A percentile compares a stretch with the other conserved stretches of the same genome.
phyloP scores from a whole-genome alignment of 2,888 invertebrate species.

The Drosophila koepferae region DNA sequence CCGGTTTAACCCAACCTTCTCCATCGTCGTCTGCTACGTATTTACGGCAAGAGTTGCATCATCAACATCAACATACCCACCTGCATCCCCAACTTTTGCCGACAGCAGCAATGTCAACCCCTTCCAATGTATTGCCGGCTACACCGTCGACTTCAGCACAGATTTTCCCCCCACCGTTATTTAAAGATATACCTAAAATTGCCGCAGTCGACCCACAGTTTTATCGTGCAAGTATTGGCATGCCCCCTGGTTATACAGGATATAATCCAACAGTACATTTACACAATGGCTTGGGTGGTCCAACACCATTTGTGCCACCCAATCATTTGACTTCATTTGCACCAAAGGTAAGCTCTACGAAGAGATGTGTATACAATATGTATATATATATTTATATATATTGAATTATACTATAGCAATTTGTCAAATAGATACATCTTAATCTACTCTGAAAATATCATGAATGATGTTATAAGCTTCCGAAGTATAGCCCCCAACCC shows the following conservation, averaged over 20 bases:
- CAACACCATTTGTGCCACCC: constrained; percentile 95
- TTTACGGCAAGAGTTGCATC: constrained; percentile 94
- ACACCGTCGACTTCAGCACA: constrained; percentile 87
- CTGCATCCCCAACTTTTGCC: constrained; percentile 92
- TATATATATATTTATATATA: too few species aligned
- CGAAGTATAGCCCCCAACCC: too few species aligned
- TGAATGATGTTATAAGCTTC: too few species aligned
- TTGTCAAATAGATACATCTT: too few species aligned
- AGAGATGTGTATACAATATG: background rate
- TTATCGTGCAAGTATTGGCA: constrained; percentile 89
- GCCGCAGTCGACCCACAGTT: constrained; percentile 91
- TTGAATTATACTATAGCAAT: too few species aligned
- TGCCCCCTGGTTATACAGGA: constrained; percentile 91
- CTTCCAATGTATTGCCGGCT: constrained; percentile 85
- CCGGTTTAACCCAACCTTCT: constrained; percentile 87
- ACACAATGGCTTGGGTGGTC: constrained; percentile 91
- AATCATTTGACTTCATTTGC: constrained; percentile 94
- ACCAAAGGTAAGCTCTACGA: constrained; percentile 90
- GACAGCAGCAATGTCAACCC: constrained; percentile 85
- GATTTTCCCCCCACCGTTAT: constrained; percentile 89
- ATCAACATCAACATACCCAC: constrained; percentile 96
- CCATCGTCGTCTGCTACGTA: constrained; percentile 86
- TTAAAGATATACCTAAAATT: constrained; percentile 95
- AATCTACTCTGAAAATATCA: too few species aligned
- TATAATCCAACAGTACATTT: constrained; percentile 90